Base-by-base conservation (phyloP, 2,113 vertebrate genomes). In the Myiagra hebetior region DNA sequence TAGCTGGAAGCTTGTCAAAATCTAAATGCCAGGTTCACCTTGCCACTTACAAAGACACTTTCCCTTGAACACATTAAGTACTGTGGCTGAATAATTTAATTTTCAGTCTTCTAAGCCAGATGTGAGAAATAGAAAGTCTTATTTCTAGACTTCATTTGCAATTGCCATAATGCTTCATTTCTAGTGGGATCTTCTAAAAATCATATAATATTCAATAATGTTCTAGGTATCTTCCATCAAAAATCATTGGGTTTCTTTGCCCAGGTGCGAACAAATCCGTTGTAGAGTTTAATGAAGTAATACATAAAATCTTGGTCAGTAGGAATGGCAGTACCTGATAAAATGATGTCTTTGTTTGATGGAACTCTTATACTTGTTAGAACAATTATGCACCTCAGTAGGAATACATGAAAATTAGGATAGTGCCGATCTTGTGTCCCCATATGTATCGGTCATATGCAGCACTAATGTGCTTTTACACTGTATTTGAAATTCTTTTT, bases 101-200 rank as follows among this genome's bases (percentile, higher is more conserved):
- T 91, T 89, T 73, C 60, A 63, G 72, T 67, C 39, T 84, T 86
- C 31, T 42, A 39, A 80, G 30, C 30, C 60, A 74, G 37, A 62
- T 69, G 50, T 67, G 42, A 84, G 68, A 93, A 91, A 86, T 47
- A 88, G 69, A 87, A 69, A 33, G 19, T 74, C 55, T 77, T 94
- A 60, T 39, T 81, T 89, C 77, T 94, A 33, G 70, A 47, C 11
- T 70, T 93, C 11, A 56, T n/a, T 72, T 89, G 21, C 15, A 75
- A 28, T 62, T 91, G 44, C 27, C 44, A 23, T 37, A 72, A 82
- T 68, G 76, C 7, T 47, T 92, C 22, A 30, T 92, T 90, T 68
- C 41, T 64, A 30, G 18, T 78, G 53, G 44, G 55, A 59, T 77
- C 59, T 85, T 82, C 46, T 82, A 68, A 85, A 89, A 85, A 35